A percentile compares a stretch with the other conserved stretches of the same genome.
Evolutionary conservation across 2,888 invertebrate genomes (phyloP).

Genomic region (Venusia cambrica): DNA sequence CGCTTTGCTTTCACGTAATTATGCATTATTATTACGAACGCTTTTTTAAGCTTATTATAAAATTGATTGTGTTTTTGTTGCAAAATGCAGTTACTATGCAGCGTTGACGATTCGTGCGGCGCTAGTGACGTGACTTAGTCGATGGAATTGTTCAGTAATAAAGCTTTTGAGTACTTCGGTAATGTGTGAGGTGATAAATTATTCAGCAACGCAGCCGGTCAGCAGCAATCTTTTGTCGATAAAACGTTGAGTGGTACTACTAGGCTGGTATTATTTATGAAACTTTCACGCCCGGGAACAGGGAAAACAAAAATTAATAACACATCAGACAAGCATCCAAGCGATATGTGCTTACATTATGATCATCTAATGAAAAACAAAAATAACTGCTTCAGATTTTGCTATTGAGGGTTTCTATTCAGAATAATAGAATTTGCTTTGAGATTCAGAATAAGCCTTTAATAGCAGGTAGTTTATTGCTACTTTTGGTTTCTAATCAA

Average conservation of each 20-base stretch:
- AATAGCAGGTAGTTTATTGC: too few relatives aligned
- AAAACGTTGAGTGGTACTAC: slow-evolving; percentile 9
- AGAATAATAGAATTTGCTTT: too few relatives aligned
- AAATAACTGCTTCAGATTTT: too few relatives aligned
- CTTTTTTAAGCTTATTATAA: slow-evolving; percentile 59
- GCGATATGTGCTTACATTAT: too few relatives aligned
- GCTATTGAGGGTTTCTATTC: too few relatives aligned
- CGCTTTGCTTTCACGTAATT: slow-evolving; percentile 73
- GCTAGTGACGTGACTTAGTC: slow-evolving; percentile 19
- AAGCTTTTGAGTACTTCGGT: slow-evolving; percentile 15
- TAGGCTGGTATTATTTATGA: slow-evolving; percentile 15
- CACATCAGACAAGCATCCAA: slow-evolving; percentile 4
- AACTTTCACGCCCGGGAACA: slow-evolving; percentile 7
- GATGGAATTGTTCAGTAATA: slow-evolving; percentile 15
- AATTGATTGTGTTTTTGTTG: slow-evolving; percentile 46
- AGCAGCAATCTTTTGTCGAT: slow-evolving; percentile 16
- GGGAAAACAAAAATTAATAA: slow-evolving; percentile 16
- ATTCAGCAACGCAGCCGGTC: slow-evolving; percentile 16
- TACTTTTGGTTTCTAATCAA: too few relatives aligned
- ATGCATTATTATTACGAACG: slow-evolving; percentile 68
- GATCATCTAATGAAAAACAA: too few relatives aligned
- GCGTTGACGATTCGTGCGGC: slow-evolving; percentile 20
- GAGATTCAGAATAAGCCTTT: too few relatives aligned
- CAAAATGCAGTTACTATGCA: slow-evolving; percentile 62
- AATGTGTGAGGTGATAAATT: slow-evolving; percentile 21